Evolutionary conservation across 2,113 vertebrate species (phyloP), one percentile per base, ranked within the genome.

Genomic region (Notarius lentiginosus): DNA sequence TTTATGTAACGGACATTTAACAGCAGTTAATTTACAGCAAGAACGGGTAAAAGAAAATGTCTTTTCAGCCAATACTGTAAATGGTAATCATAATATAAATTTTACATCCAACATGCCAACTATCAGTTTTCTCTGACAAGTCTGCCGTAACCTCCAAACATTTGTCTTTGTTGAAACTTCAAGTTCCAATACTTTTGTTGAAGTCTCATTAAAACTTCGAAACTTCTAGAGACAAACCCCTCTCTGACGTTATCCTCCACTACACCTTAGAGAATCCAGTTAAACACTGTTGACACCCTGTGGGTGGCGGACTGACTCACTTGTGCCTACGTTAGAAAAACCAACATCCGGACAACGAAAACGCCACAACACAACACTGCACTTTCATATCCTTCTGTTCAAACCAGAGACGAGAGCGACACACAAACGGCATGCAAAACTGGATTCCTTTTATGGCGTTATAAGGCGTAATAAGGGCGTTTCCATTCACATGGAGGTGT

Each of bases 271-370:
- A 87, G 79, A 83, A 27, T 34, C 73, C 61, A 20, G 83, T 81
- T 85, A 85, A 85, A 89, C 84, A 87, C 84, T 86, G 20, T 79
- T 80, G 51, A 7, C 51, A 58, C 27, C 51, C 76, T 70, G 84
- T 80, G 84, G 84, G 84, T 70, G 63, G 76, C 80, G 63, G 51
- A 47, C 51, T 86, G 84, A 86, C 63, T 86, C 84, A 85, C 30
- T 58, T 18, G 76, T 80, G 66, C 84, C 76, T 70, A 53, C n/a
- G 20, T 79, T 51, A 41, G 76, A 86, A 80, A 56, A 77, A 86
- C n/a, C 20, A 80, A 80, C 84, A 86, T 20, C 58, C 84, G 18
- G 60, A 56, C 76, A 20, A 55, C 0, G 20, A 11, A 49, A 11
- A 56, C 12, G 27, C 7, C 15, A 51, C 53, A 24, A 76, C 47